Evolutionary conservation across 2,113 vertebrate species (phyloP).

Genomic region (Xenopus laevis): DNA sequence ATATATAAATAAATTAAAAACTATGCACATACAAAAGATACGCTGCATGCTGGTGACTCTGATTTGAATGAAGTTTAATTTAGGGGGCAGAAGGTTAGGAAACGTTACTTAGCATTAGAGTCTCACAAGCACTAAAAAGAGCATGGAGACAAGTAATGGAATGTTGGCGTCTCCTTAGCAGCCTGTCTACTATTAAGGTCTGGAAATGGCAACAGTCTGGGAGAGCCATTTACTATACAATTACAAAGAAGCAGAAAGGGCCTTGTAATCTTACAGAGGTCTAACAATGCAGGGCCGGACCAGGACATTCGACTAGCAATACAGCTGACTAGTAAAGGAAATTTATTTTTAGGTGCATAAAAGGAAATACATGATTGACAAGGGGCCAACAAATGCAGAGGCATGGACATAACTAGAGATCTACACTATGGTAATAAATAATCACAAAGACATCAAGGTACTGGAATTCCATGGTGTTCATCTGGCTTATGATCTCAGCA

Average conservation of each 20-base stretch:
- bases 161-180: constrained; percentile 84
- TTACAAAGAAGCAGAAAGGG: constrained; percentile 77
- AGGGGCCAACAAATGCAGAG: too few species aligned
- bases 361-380: too few species aligned
- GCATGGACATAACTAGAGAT: too few species aligned
- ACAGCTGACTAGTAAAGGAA: too few species aligned
- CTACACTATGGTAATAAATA: too few species aligned
- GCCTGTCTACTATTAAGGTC: constrained; percentile 84
- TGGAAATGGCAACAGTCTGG: constrained; percentile 51
- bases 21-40: not conserved
- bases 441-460: too few species aligned
- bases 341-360: too few species aligned
- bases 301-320: not conserved
- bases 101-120: constrained; percentile 73
- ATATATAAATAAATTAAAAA: not conserved
- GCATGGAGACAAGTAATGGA: constrained; percentile 88
- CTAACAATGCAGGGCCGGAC: constrained; percentile 71
- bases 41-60: constrained; percentile 39
- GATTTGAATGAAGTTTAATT: constrained; percentile 77
- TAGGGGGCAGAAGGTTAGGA: constrained; percentile 60
- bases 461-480: too few species aligned
- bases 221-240: constrained; percentile 93
- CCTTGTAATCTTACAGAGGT: constrained; percentile 95
- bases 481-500: too few species aligned
- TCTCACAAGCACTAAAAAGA: constrained; percentile 72